phyloP scores from a whole-genome alignment of 2,113 vertebrate species.

The Stigmatopora nigra region DNA sequence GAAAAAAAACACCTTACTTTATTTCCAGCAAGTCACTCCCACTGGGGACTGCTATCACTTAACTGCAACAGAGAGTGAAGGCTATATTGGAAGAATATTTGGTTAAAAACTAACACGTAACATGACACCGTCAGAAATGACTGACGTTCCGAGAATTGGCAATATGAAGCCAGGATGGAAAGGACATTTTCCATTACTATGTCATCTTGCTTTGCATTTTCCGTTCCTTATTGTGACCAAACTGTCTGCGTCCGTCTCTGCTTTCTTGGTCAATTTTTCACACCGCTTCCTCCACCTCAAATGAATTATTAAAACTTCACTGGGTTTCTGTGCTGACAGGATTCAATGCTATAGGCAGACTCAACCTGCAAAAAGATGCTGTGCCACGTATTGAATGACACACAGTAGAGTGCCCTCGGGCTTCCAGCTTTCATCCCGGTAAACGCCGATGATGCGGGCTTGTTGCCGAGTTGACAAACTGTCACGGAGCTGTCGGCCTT shows the following conservation, averaged over 20 bases:
- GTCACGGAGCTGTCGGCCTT: constrained; percentile 48
- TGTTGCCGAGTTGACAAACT: constrained; percentile 56
- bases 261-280: constrained; percentile 31
- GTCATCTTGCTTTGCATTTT: neutral
- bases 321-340: constrained; percentile 26
- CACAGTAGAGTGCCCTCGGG: constrained; percentile 50
- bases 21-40: too few relatives aligned
- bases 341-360: constrained; percentile 16
- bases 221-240: neutral
- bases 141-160: neutral
- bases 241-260: constrained; percentile 5
- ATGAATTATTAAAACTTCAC: constrained; percentile 52
- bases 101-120: neutral
- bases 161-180: neutral
- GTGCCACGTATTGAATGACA: constrained; percentile 41
- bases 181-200: neutral
- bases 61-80: too few relatives aligned
- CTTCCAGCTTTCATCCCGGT: constrained; percentile 58
- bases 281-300: constrained; percentile 8
- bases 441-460: constrained; percentile 49
- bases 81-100: too few relatives aligned
- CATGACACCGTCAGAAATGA: constrained; percentile 1
- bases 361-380: constrained; percentile 9
- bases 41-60: too few relatives aligned
- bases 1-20: too few relatives aligned